A percentile compares a stretch with the other conserved stretches of the same genome.
Conservation (phyloP, 2,113 vertebrate genomes). For the Panthera leo region DNA sequence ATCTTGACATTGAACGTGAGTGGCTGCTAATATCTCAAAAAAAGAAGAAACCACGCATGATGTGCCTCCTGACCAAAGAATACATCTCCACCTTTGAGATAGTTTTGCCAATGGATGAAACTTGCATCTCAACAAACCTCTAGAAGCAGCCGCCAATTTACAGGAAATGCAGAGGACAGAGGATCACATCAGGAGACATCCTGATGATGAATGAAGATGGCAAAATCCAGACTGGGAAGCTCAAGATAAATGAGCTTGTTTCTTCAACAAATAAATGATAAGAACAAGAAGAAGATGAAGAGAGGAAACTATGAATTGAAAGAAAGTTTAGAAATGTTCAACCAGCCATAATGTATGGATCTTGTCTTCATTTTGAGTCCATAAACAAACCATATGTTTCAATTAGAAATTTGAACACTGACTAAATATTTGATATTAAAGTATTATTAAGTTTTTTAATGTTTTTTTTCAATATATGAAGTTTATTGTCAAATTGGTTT, state of each 20-base stretch:
- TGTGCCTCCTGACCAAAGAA: not conserved
- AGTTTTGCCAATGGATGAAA: not conserved
- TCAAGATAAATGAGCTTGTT: not conserved
- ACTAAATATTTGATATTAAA: not conserved
- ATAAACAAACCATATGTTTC: constrained; percentile 1
- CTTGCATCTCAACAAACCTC: not conserved
- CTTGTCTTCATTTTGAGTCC: not conserved
- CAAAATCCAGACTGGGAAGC: not conserved
- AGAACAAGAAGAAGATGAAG: not conserved
- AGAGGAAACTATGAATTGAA: not conserved
- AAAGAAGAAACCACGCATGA: not conserved
- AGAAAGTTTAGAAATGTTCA: not conserved
- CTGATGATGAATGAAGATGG: not conserved
- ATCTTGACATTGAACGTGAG: not conserved
- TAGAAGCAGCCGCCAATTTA: not conserved
- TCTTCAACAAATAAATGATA: not conserved
- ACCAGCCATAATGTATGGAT: not conserved
- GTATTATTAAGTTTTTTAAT: not conserved
- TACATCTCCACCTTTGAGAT: not conserved
- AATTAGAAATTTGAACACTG: constrained; percentile 10
- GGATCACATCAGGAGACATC: not conserved
- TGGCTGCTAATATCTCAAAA: not conserved
- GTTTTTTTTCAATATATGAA: too few species aligned
- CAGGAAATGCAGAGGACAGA: not conserved
- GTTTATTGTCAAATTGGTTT: too few species aligned